These are phyloP conservation scores for Saxidomus purpurata DNA, from an alignment of 1,140 invertebrate species.

Conservation along the genomic window DNA sequence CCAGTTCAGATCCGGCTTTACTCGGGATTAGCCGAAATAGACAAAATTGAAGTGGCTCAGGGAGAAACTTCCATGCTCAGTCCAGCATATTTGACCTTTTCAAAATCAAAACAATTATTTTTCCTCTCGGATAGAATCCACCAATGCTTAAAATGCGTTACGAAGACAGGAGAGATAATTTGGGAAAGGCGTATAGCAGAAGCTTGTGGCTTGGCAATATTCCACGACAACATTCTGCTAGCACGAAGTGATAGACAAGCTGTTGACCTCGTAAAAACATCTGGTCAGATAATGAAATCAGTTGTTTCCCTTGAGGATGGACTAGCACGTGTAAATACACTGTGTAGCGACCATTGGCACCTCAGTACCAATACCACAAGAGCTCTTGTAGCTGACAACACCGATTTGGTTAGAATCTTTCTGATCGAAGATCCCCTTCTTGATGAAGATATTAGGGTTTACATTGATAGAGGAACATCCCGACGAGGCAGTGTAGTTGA, in stretches of 20 bases:
- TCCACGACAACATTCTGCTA: slow-evolving; percentile 9
- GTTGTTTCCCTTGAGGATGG: slow-evolving; percentile 34
- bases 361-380: not conserved
- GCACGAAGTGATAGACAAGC: slow-evolving; percentile 37
- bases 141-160: slow-evolving; percentile 45
- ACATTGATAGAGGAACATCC: not conserved
- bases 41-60: not conserved
- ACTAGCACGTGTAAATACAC: not conserved
- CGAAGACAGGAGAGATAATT: not conserved
- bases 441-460: slow-evolving; percentile 23
- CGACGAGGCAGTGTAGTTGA: not conserved
- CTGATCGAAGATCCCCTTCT: slow-evolving; percentile 48
- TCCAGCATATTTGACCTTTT: slow-evolving; percentile 36
- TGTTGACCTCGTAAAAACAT: slow-evolving; percentile 23
- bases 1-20: not conserved
- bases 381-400: slow-evolving; percentile 39
- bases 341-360: not conserved
- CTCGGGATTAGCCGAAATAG: not conserved
- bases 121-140: slow-evolving; percentile 18
- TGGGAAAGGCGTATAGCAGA: slow-evolving; percentile 46
- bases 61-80: slow-evolving; percentile 2
- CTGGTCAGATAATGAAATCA: slow-evolving; percentile 44
- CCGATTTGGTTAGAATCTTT: slow-evolving; percentile 35
- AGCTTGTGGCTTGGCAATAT: slow-evolving; percentile 13
- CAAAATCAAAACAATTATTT: not conserved